Evolutionary conservation across 2,888 invertebrate genomes (phyloP).

Genomic region (Lepidochrysops patricia): DNA sequence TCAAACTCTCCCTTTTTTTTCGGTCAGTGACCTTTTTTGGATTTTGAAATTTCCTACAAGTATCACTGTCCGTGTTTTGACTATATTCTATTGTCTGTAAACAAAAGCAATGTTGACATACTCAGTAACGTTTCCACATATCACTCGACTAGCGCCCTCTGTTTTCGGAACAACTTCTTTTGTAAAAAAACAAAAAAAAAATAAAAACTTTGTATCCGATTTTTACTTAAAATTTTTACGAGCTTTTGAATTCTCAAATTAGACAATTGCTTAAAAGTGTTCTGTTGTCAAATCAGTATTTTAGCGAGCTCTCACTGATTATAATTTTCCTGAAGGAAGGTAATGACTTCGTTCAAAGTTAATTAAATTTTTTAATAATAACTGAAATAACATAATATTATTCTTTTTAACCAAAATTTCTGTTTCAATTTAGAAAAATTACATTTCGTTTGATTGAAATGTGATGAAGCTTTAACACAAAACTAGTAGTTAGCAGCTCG

Average conservation of each 20-base stretch:
- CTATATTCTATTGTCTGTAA: constrained; percentile 20
- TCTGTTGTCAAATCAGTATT: background rate
- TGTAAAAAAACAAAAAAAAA: constrained; percentile 20
- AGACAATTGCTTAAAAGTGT: background rate
- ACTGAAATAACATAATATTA: too few relatives aligned
- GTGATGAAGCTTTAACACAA: too few relatives aligned
- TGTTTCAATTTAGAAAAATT: too few relatives aligned
- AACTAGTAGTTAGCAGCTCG: background rate
- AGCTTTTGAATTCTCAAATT: background rate
- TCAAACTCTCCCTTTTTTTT: too few relatives aligned
- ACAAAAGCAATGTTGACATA: constrained; percentile 47
- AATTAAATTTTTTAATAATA: too few relatives aligned
- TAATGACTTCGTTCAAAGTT: too few relatives aligned
- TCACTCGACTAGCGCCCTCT: constrained; percentile 41
- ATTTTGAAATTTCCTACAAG: too few relatives aligned
- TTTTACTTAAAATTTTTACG: background rate
- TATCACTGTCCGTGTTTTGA: background rate
- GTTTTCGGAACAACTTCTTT: constrained; percentile 20
- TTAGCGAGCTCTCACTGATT: background rate
- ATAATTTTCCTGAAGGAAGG: too few relatives aligned
- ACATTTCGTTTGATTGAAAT: too few relatives aligned
- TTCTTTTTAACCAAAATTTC: too few relatives aligned
- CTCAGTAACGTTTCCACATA: constrained; percentile 41
- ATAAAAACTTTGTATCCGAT: constrained; percentile 1
- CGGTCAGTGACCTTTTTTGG: too few relatives aligned